Percentiles rank a stretch among this genome's conserved stretches.
Evolutionary conservation across 2,888 invertebrate genomes (phyloP).

Genomic region (Tetrapedia diversipes): DNA sequence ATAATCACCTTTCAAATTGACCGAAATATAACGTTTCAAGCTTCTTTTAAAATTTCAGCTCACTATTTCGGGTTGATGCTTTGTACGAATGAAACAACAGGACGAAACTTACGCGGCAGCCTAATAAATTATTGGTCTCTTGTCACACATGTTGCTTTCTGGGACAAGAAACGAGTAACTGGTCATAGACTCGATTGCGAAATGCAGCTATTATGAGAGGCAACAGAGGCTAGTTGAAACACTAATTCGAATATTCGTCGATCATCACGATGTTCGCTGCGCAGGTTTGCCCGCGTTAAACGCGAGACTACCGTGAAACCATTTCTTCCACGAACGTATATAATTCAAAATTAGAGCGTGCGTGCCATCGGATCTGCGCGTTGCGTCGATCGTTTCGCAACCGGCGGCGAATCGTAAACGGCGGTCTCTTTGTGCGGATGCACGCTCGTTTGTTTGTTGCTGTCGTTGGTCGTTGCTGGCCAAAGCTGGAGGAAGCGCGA

Average conservation of each 20-base stretch:
- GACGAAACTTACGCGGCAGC: too few relatives aligned
- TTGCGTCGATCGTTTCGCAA: slow-evolving; percentile 18
- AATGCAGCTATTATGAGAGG: slow-evolving; percentile 13
- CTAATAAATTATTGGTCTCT: slow-evolving; percentile 14
- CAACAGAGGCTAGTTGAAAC: slow-evolving; percentile 29
- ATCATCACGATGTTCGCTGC: slow-evolving; percentile 16
- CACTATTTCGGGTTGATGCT: too few relatives aligned
- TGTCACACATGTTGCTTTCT: not conserved
- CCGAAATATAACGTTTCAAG: too few relatives aligned
- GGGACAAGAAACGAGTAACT: not conserved
- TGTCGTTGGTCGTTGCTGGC: not conserved
- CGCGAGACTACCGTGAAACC: slow-evolving; percentile 20
- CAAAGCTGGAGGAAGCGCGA: not conserved
- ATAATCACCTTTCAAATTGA: too few relatives aligned
- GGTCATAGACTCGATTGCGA: not conserved
- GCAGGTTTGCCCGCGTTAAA: slow-evolving; percentile 14
- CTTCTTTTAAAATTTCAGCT: too few relatives aligned
- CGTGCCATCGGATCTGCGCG: slow-evolving; percentile 25
- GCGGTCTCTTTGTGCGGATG: slow-evolving; percentile 14
- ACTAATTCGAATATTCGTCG: slow-evolving; percentile 36
- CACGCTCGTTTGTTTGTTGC: slow-evolving; percentile 19
- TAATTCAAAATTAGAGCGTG: slow-evolving; percentile 62
- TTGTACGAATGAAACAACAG: too few relatives aligned
- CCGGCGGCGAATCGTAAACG: slow-evolving; percentile 37
- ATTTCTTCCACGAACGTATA: slow-evolving; percentile 57